Percentiles rank a stretch among this genome's conserved stretches.
These are phyloP conservation scores for Bellardia pandia DNA, from an alignment of 2,888 invertebrate genomes.

Conservation along the genomic window DNA sequence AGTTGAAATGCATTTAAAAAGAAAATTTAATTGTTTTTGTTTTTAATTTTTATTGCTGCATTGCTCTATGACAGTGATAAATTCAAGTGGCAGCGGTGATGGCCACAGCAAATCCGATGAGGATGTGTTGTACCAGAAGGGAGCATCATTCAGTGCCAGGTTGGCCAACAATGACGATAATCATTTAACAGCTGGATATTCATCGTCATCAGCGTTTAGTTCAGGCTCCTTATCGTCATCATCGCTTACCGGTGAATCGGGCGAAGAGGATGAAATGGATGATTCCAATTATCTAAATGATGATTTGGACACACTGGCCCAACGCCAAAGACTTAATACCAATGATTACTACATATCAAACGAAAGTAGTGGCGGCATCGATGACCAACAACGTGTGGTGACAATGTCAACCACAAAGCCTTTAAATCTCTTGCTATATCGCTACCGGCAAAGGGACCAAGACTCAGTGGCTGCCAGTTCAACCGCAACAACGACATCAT, in stretches of 20 bases:
- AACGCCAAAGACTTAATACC: constrained; percentile 79
- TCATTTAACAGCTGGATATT: constrained; percentile 69
- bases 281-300: constrained; percentile 66
- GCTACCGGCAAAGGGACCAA: constrained; percentile 47
- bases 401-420: constrained; percentile 59
- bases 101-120: constrained; percentile 86
- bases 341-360: constrained; percentile 84
- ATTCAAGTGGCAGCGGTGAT: constrained; percentile 86
- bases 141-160: constrained; percentile 91
- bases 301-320: constrained; percentile 60
- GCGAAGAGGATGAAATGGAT: constrained; percentile 64
- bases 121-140: constrained; percentile 91
- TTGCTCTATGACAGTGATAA: constrained; percentile 87
- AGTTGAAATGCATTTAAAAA: background rate
- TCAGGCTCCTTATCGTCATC: constrained; percentile 51
- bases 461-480: constrained; percentile 53
- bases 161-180: constrained; percentile 84
- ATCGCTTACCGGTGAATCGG: constrained; percentile 54
- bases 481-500: constrained; percentile 65
- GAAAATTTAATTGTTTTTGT: constrained; percentile 9
- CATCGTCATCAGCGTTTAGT: constrained; percentile 46
- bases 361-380: constrained; percentile 79
- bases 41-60: background rate
- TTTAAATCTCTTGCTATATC: constrained; percentile 43
- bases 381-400: constrained; percentile 17